Percentiles rank a stretch among this genome's conserved stretches.
Evolutionary conservation across 2,888 invertebrate species (phyloP).

Genomic region (Folsomia manolachei): DNA sequence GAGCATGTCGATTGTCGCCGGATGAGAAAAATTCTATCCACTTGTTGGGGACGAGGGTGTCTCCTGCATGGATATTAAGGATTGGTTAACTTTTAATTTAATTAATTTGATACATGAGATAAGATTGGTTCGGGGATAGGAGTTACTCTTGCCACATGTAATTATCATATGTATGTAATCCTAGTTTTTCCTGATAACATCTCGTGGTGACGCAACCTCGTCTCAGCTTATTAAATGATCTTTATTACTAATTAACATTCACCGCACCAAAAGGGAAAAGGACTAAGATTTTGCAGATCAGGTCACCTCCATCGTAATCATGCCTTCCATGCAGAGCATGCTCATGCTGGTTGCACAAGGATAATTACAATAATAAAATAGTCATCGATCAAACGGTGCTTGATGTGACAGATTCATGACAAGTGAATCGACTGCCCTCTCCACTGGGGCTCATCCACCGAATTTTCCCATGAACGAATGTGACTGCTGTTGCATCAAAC

Average conservation of each 20-base stretch:
- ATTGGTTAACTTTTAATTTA: too few relatives aligned
- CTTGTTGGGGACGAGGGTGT: constrained; percentile 57
- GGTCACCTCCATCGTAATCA: background rate
- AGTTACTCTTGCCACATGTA: background rate
- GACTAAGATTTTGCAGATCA: background rate
- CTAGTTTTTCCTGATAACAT: too few relatives aligned
- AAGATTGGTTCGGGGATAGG: background rate
- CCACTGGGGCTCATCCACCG: background rate
- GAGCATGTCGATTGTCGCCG: constrained; percentile 75
- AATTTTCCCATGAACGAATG: background rate
- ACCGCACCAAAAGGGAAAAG: background rate
- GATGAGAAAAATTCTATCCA: constrained; percentile 67
- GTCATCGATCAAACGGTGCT: constrained; percentile 18
- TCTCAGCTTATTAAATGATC: background rate
- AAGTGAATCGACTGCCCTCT: constrained; percentile 28
- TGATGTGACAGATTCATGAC: constrained; percentile 34
- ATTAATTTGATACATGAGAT: too few relatives aligned
- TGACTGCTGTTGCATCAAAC: background rate
- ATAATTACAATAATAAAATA: constrained; percentile 20
- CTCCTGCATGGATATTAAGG: too few relatives aligned
- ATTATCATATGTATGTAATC: too few relatives aligned
- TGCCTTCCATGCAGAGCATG: too few relatives aligned
- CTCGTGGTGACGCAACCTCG: background rate
- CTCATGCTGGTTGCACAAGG: background rate
- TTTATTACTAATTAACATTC: background rate